Conservation (phyloP, 2,113 vertebrate species). For the Procavia capensis region DNA sequence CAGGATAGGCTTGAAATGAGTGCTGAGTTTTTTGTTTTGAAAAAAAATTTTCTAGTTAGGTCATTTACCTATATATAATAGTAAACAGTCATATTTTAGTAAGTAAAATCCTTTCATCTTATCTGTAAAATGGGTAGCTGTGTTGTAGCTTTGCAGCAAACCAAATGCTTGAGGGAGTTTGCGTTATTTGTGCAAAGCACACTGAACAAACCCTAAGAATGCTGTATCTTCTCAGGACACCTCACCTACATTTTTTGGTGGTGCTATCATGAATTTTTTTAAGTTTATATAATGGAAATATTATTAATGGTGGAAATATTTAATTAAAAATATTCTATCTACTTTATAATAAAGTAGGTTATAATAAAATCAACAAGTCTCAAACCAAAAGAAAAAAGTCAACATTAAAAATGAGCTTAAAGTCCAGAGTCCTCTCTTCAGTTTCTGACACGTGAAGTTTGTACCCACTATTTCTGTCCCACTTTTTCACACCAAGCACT, state of each 20-base stretch:
- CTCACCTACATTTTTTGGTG: background rate
- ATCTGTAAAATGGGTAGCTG: constrained; percentile 40
- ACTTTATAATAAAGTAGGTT: background rate
- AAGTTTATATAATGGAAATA: background rate
- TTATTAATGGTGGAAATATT: background rate
- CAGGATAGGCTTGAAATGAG: background rate
- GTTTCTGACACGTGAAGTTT: constrained; percentile 8
- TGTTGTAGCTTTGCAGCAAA: constrained; percentile 22
- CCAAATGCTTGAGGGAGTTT: background rate
- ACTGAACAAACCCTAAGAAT: background rate
- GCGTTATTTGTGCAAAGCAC: background rate
- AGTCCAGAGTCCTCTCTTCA: constrained; percentile 22
- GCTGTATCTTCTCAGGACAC: background rate
- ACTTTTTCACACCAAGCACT: background rate
- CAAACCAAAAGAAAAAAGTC: background rate
- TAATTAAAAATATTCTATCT: constrained; percentile 19
- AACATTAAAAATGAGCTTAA: background rate
- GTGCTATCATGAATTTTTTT: background rate
- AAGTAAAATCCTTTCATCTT: background rate
- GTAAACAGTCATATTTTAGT: background rate
- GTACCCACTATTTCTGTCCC: background rate
- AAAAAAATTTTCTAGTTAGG: background rate
- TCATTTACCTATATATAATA: background rate
- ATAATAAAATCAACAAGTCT: background rate
- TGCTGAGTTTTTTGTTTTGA: background rate